These are phyloP conservation scores for Drosophila nannoptera DNA, from an alignment of 1,140 invertebrate genomes.

Conservation along the genomic window DNA sequence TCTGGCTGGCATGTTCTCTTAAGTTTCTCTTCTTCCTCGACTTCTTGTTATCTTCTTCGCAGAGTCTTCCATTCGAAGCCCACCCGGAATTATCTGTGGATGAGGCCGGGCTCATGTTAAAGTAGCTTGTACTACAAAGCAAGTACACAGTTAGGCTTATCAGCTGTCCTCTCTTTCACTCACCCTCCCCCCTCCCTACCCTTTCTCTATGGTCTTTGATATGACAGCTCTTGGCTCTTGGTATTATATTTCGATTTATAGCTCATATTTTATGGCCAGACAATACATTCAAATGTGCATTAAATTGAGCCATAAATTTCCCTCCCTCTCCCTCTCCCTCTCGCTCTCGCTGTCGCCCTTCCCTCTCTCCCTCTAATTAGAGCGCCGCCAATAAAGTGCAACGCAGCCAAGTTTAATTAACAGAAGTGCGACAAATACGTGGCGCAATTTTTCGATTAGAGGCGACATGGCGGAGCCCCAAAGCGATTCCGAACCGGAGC, in stretches of 20 bases:
- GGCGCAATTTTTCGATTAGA: slow-evolving; percentile 62
- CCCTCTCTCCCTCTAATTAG: slow-evolving; percentile 42
- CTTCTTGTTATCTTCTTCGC: slow-evolving; percentile 4
- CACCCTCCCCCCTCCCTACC: not conserved
- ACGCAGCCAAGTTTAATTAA: slow-evolving; percentile 68
- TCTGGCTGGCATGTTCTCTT: slow-evolving; percentile 4
- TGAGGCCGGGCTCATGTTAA: not conserved
- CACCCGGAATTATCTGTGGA: slow-evolving; percentile 31
- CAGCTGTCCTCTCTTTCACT: slow-evolving; percentile 9
- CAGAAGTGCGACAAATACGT: slow-evolving; percentile 48
- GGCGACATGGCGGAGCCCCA: slow-evolving; percentile 15
- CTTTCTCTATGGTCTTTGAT: slow-evolving; percentile 1
- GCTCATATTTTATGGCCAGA: slow-evolving; percentile 27
- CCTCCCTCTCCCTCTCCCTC: slow-evolving; percentile 7
- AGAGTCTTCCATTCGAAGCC: slow-evolving; percentile 12
- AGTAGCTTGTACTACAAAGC: slow-evolving; percentile 7
- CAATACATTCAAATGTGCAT: slow-evolving; percentile 57
- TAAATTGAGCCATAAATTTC: slow-evolving; percentile 70
- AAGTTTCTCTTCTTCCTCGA: not conserved
- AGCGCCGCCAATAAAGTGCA: slow-evolving; percentile 57
- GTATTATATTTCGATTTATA: slow-evolving; percentile 52
- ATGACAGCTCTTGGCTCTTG: slow-evolving; percentile 17
- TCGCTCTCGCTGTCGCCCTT: too few species aligned
- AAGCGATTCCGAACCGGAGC: slow-evolving; percentile 45
- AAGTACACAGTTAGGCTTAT: slow-evolving; percentile 38